Base-by-base conservation (phyloP, 2,888 invertebrate genomes). In the Ochropleura plecta region DNA sequence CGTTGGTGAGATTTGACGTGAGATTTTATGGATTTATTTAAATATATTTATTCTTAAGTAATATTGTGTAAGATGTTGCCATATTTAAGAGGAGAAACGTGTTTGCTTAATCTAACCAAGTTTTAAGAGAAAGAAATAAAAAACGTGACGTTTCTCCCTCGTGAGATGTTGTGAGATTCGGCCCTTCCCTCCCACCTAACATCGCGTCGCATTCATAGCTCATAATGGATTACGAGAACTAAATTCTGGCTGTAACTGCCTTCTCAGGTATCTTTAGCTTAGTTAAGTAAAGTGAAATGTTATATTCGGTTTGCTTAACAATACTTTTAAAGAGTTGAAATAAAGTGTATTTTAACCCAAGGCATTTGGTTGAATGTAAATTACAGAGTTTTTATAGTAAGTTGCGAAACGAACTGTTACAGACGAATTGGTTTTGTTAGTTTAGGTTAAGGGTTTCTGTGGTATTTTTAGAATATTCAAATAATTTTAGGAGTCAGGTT, bases 261-360 rank as follows among this genome's bases (percentile, higher is more conserved):
- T 60, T 83, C 74, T 63, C 70, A 64, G 70, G 66, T 70, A 64
- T 67, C 66, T 82, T 60, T 64, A 30, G 30, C 55, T 51, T 16
- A 48, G 59, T 72, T 60, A 64, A 67, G 46, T 63, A 55, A 42
- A 77, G 42, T 65, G 18, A 51, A 78, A 72, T 70, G 20, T 64
- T 71, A 57, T 65, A 68, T 72, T 79, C 46, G 64, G 73, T 83
- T 83, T 68, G 55, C 30, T 72, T 65, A 42, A 66, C 60, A 83
- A 70, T 79, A 70, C 73, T 69, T 70, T 81, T 79, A 68, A 46
- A 59, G 6, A 57, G 18, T 16, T 20, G 16, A 79, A 69, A 69
- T 73, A n/a, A 49, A 69, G 71, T 12, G 20, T 49, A 64, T 67
- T 79, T 60, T 70, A 57, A 48, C 18, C 46, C n/a, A 9, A 49